phyloP scores from a whole-genome alignment of 2,888 invertebrate genomes.

The Scotopteryx bipunctaria region DNA sequence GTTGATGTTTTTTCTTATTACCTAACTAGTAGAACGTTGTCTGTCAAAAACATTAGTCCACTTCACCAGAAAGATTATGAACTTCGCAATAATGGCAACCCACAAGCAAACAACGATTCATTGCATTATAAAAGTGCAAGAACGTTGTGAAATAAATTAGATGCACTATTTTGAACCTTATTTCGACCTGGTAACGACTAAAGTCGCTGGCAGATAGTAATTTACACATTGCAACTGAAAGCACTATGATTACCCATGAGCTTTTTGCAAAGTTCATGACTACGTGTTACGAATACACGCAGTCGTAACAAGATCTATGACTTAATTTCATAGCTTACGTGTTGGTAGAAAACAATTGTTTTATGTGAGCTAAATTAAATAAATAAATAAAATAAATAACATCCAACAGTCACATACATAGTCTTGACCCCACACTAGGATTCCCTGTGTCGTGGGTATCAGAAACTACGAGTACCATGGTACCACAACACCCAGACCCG shows the following conservation, averaged over 20 bases:
- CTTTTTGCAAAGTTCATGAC: constrained; percentile 32
- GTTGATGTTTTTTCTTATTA: too few relatives aligned
- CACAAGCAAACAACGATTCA: constrained; percentile 48
- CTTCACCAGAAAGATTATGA: constrained; percentile 53
- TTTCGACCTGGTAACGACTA: constrained; percentile 2
- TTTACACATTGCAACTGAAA: constrained; percentile 18
- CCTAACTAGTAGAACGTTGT: too few relatives aligned
- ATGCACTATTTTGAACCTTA: constrained; percentile 19
- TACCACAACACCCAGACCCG: too few relatives aligned
- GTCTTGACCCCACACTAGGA: too few relatives aligned
- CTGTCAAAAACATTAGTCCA: too few relatives aligned
- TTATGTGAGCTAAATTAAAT: too few relatives aligned
- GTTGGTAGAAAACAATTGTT: too few relatives aligned
- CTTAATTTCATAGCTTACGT: too few relatives aligned
- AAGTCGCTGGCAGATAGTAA: constrained; percentile 4
- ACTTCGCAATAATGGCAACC: constrained; percentile 55
- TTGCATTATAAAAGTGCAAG: constrained; percentile 22
- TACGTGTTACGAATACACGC: constrained; percentile 26
- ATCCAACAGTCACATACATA: too few relatives aligned
- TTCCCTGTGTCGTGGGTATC: too few relatives aligned
- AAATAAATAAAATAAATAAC: too few relatives aligned
- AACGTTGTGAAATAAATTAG: constrained; percentile 21
- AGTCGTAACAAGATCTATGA: constrained; percentile 33
- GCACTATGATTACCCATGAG: constrained; percentile 17
- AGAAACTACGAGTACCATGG: too few relatives aligned